Conservation (phyloP, 2,888 invertebrate genomes). For the Trimorus sp. region DNA sequence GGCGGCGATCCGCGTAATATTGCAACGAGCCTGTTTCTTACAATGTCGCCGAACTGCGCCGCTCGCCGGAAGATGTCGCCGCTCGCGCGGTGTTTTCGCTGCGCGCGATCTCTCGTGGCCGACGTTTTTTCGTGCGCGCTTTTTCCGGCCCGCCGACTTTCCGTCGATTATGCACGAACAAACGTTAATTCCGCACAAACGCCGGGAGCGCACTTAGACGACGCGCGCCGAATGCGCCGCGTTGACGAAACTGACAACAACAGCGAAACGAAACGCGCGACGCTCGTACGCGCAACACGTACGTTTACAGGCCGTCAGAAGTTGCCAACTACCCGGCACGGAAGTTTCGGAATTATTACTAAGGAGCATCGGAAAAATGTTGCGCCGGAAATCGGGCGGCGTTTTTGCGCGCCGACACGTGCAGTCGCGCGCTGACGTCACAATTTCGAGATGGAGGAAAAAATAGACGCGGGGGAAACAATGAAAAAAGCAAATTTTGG, state of each 20-base stretch:
- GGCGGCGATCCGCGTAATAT: constrained; percentile 1
- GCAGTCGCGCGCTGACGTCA: too few relatives aligned
- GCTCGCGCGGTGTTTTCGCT: not conserved
- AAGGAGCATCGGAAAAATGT: constrained; percentile 18
- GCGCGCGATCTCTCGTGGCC: not conserved
- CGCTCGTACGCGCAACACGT: constrained; percentile 49
- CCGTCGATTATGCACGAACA: constrained; percentile 6
- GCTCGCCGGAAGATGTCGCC: constrained; percentile 11
- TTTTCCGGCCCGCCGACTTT: not conserved
- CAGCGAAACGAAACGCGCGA: constrained; percentile 49
- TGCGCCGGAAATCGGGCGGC: constrained; percentile 3
- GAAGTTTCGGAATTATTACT: constrained; percentile 46
- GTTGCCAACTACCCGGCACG: constrained; percentile 44
- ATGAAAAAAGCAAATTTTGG: too few relatives aligned
- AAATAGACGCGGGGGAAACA: too few relatives aligned
- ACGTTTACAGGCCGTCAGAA: constrained; percentile 42
- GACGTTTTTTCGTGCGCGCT: not conserved
- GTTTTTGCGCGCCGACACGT: not conserved
- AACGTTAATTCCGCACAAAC: constrained; percentile 15
- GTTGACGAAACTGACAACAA: constrained; percentile 58
- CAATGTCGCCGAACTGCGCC: not conserved
- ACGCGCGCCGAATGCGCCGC: constrained; percentile 35
- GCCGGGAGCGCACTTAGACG: constrained; percentile 6
- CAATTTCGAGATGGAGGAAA: too few relatives aligned
- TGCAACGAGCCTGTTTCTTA: constrained; percentile 8